These are phyloP conservation scores for Cricetomys ansorgei DNA, from an alignment of 2,113 vertebrate genomes.

Conservation along the genomic window DNA sequence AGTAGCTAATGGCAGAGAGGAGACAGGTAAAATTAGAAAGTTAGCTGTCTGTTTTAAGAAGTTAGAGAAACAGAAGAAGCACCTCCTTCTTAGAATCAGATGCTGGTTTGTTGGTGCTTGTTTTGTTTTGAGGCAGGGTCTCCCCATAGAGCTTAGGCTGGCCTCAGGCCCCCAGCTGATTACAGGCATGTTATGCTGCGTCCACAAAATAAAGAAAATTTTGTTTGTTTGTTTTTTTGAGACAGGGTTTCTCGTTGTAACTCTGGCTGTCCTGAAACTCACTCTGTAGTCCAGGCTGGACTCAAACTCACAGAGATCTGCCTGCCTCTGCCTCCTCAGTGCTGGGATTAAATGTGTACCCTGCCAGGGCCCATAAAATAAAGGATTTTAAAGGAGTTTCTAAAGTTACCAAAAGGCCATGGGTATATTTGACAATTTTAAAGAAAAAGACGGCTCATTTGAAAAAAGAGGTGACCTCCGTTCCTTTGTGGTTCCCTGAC, in stretches of 20 bases:
- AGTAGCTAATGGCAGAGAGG: not conserved
- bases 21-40: not conserved
- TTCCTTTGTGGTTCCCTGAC: not conserved
- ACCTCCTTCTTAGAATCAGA: not conserved
- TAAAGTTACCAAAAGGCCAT: not conserved
- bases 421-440: not conserved
- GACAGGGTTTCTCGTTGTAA: no score
- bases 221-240: no score
- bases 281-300: no score
- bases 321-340: no score
- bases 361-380: not conserved
- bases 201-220: not conserved
- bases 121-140: not conserved
- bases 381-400: not conserved
- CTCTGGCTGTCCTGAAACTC: no score
- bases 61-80: not conserved
- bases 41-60: not conserved
- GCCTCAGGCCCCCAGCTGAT: not conserved
- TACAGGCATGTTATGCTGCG: no score
- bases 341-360: no score
- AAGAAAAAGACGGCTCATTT: not conserved
- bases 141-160: not conserved
- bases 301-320: no score
- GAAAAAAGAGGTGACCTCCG: not conserved
- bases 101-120: not conserved